phyloP scores from a whole-genome alignment of 2,797 vertebrate genomes.

The Lutjanus campechanus region DNA sequence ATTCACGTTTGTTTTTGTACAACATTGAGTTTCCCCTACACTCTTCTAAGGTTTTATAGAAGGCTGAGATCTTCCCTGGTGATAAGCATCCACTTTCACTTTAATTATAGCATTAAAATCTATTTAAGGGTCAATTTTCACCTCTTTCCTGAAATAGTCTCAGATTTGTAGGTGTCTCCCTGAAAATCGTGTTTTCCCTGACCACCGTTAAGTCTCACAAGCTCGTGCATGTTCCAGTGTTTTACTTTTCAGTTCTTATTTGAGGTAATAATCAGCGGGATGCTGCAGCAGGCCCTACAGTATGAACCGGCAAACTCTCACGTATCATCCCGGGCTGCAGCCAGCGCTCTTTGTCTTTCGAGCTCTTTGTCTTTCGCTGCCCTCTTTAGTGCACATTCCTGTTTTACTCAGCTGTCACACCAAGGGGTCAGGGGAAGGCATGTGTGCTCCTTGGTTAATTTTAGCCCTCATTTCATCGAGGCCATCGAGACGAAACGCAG shows the following conservation, averaged over 20 bases:
- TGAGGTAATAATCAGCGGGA: constrained; percentile 10
- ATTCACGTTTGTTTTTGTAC: too few relatives aligned
- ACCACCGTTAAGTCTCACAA: too few relatives aligned
- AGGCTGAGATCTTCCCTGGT: too few relatives aligned
- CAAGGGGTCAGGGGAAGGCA: constrained; percentile 63
- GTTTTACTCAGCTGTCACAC: constrained; percentile 64
- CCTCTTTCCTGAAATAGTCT: too few relatives aligned
- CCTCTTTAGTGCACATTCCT: constrained; percentile 55
- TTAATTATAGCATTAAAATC: too few relatives aligned
- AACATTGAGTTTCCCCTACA: too few relatives aligned
- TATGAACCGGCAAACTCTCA: neutral
- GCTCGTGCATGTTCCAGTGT: neutral
- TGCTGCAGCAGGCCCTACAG: neutral
- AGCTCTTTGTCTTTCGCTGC: constrained; percentile 22
- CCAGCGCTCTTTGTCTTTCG: neutral
- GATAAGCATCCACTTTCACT: too few relatives aligned
- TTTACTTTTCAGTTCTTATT: neutral
- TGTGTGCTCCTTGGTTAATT: constrained; percentile 74
- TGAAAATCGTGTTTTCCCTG: too few relatives aligned
- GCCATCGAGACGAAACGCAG: constrained; percentile 73
- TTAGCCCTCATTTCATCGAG: constrained; percentile 77
- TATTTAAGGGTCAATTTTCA: too few relatives aligned
- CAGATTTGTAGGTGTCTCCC: too few relatives aligned
- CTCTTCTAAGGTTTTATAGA: too few relatives aligned
- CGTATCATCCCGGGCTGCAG: neutral